Conservation (phyloP, 2,113 vertebrate species). For the Puma concolor region DNA sequence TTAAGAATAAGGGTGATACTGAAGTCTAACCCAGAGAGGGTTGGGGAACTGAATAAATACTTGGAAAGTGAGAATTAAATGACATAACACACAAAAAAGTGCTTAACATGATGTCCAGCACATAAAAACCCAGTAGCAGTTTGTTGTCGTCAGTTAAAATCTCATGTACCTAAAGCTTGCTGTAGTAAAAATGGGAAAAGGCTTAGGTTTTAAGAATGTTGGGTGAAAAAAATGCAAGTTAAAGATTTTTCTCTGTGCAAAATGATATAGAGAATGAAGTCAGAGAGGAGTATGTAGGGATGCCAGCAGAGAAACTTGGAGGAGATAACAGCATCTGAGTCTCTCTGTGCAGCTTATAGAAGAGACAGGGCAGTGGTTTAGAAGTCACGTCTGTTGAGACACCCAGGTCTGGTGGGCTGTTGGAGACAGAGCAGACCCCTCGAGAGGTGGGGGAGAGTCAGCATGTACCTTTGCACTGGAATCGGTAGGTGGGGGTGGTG, state of each 20-base stretch:
- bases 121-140: neutral
- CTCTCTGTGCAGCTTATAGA: neutral
- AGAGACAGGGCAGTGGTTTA: neutral
- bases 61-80: neutral
- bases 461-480: constrained; percentile 95
- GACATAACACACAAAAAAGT: neutral
- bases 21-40: neutral
- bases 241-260: neutral
- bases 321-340: neutral
- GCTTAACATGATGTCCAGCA: neutral
- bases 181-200: neutral
- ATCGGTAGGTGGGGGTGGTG: constrained; percentile 95
- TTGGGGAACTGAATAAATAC: neutral
- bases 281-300: neutral
- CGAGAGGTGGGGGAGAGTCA: neutral
- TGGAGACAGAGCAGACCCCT: neutral
- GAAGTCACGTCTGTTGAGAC: neutral
- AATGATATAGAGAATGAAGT: neutral
- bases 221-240: neutral
- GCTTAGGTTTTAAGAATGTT: neutral
- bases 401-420: neutral
- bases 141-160: neutral
- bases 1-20: neutral
- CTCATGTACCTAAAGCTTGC: neutral
- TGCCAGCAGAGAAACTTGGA: neutral